Conservation (phyloP, 2,797 vertebrate genomes). For the Acanthornis magna region DNA sequence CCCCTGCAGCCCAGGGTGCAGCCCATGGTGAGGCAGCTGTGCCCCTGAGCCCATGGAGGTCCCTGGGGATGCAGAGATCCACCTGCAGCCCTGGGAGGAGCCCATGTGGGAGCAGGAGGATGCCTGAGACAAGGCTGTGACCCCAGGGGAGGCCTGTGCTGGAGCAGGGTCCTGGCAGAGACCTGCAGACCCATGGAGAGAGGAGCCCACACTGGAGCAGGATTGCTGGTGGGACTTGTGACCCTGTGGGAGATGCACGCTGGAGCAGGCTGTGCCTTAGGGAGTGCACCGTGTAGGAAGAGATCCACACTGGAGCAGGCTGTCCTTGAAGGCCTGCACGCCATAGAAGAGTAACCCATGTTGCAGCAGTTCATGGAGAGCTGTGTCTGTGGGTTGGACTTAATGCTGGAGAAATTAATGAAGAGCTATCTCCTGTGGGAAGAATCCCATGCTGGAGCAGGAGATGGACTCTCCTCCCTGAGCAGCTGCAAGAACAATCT, state of each 20-base stretch:
- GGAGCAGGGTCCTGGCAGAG: not conserved
- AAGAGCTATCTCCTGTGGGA: not conserved
- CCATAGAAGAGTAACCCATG: not conserved
- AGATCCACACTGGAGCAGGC: accelerated
- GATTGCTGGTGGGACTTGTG: not conserved
- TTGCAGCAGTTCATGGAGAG: not conserved
- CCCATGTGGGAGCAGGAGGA: not conserved
- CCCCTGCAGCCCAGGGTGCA: not conserved
- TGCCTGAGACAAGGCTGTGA: not conserved
- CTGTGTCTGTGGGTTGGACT: not conserved
- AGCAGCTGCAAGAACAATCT: not conserved
- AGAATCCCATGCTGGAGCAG: not conserved
- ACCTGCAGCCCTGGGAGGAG: not conserved
- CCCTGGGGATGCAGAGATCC: not conserved
- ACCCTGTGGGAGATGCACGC: accelerated
- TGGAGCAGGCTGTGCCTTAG: not conserved
- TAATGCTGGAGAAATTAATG: accelerated
- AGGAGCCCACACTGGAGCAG: not conserved
- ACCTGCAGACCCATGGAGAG: not conserved
- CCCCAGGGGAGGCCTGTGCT: accelerated
- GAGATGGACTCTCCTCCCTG: not conserved
- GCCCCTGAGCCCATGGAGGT: not conserved
- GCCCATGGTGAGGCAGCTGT: not conserved
- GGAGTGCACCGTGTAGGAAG: not conserved
- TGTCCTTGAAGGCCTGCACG: not conserved